Percentiles rank a stretch among this genome's conserved stretches.
These are phyloP conservation scores for Lagopus muta DNA, from an alignment of 2,113 vertebrate genomes.

Conservation along the genomic window DNA sequence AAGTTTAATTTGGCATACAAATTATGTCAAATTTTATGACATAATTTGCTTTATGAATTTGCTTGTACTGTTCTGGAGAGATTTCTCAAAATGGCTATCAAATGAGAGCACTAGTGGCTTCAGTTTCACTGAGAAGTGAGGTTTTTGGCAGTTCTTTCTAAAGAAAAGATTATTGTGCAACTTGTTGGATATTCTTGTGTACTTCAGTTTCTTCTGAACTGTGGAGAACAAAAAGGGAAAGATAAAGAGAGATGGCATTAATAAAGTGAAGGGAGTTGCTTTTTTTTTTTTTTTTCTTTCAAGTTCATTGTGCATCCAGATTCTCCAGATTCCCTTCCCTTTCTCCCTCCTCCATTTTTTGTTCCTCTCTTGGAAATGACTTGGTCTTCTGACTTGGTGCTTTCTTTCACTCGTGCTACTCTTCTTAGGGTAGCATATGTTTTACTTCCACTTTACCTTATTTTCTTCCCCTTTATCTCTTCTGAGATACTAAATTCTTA, in stretches of 20 bases:
- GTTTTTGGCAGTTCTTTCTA: background rate
- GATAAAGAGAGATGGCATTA: background rate
- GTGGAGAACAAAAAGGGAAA: background rate
- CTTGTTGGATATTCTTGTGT: background rate
- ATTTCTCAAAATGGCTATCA: conserved; percentile 3
- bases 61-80: background rate
- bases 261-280: background rate
- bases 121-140: background rate
- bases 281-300: background rate
- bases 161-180: background rate
- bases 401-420: background rate
- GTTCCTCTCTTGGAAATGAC: background rate
- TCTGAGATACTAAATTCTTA: background rate
- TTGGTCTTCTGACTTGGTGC: background rate
- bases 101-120: background rate
- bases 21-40: too few relatives aligned
- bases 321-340: background rate
- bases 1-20: background rate
- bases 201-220: background rate
- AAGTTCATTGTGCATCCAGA: background rate
- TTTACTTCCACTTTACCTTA: background rate
- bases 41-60: background rate
- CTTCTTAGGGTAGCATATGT: background rate
- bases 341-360: background rate
- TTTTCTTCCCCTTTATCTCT: background rate